phyloP scores from a whole-genome alignment of 2,113 vertebrate genomes.

The Seriola dumerili region DNA sequence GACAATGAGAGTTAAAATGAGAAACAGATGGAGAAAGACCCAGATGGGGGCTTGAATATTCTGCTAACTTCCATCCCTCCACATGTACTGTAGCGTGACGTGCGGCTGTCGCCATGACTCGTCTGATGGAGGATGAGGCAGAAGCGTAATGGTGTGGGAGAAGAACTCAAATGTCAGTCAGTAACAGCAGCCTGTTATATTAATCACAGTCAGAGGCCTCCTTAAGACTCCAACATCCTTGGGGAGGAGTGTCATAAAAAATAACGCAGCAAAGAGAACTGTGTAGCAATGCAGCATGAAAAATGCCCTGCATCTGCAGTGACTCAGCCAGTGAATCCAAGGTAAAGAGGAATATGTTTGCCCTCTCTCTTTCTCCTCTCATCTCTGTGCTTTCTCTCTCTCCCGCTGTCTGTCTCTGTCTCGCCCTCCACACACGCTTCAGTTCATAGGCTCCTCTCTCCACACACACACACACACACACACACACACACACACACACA shows the following conservation, averaged over 20 bases:
- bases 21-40: conserved; percentile 28
- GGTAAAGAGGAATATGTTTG: conserved; percentile 74
- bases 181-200: conserved; percentile 68
- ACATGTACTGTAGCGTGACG: conserved; percentile 12
- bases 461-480: conserved; percentile 1
- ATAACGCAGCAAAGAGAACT: conserved; percentile 63
- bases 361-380: conserved; percentile 52
- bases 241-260: conserved; percentile 74
- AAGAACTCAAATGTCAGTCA: conserved; percentile 70
- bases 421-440: conserved; percentile 37
- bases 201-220: conserved; percentile 75
- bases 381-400: conserved; percentile 26
- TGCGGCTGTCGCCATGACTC: conserved; percentile 41
- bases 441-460: conserved; percentile 12
- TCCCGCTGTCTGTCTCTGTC: conserved; percentile 33
- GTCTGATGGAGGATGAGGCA: conserved; percentile 21
- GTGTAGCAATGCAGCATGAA: conserved; percentile 78
- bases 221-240: conserved; percentile 68
- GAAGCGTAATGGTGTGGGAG: conserved; percentile 40
- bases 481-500: not conserved
- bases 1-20: conserved; percentile 36
- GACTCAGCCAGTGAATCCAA: conserved; percentile 77
- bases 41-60: conserved; percentile 49
- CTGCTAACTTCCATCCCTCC: conserved; percentile 24
- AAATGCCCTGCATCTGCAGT: conserved; percentile 79